phyloP scores from a whole-genome alignment of 2,113 vertebrate species.

The Silurus meridionalis region DNA sequence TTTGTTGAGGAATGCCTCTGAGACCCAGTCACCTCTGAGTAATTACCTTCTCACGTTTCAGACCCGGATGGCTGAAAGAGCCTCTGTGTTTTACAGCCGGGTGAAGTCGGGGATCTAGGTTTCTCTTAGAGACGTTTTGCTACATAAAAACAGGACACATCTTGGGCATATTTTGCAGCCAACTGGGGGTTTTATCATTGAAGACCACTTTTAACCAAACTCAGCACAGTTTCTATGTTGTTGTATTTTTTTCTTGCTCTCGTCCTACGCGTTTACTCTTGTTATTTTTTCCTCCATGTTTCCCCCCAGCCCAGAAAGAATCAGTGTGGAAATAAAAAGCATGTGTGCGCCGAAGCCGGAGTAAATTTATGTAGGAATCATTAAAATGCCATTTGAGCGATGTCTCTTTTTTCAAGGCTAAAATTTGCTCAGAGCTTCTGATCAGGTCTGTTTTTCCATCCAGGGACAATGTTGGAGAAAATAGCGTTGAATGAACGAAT shows the following conservation, averaged over 20 bases:
- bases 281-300: constrained; percentile 12
- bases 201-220: constrained; percentile 1
- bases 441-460: neutral
- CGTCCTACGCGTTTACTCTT: neutral
- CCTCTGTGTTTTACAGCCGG: constrained; percentile 55
- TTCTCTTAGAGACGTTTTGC: constrained; percentile 22
- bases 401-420: constrained; percentile 17
- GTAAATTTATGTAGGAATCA: constrained; percentile 46
- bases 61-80: constrained; percentile 43
- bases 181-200: neutral
- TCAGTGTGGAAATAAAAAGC: constrained; percentile 42
- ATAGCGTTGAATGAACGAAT: neutral
- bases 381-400: constrained; percentile 50
- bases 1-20: constrained; percentile 50
- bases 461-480: neutral
- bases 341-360: constrained; percentile 49
- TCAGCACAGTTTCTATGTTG: constrained; percentile 4
- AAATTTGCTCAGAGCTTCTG: neutral
- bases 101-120: constrained; percentile 41
- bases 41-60: constrained; percentile 57
- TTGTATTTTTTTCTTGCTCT: neutral
- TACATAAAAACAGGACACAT: neutral
- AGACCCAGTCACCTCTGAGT: constrained; percentile 56
- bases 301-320: neutral
- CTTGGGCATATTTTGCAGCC: neutral